A percentile compares a stretch with the other conserved stretches of the same genome.
These are phyloP conservation scores for Tetanocera ferruginea DNA, from an alignment of 2,888 invertebrate species.

Conservation along the genomic window DNA sequence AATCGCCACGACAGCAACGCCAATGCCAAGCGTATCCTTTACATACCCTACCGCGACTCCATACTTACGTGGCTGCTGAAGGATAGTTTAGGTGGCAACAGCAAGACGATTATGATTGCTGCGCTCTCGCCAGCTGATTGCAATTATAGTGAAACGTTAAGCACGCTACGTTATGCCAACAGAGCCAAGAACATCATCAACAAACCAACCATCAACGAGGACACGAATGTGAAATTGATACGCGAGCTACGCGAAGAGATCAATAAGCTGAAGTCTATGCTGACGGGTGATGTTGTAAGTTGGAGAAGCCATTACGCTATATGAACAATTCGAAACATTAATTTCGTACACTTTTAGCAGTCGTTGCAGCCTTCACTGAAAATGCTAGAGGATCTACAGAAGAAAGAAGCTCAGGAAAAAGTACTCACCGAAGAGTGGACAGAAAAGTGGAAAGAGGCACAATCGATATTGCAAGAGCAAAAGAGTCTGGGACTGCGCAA, in stretches of 20 bases:
- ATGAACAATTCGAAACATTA: not conserved
- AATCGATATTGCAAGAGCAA: constrained; percentile 89
- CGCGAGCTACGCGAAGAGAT: constrained; percentile 88
- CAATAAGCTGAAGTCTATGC: constrained; percentile 81
- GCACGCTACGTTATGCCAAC: constrained; percentile 89
- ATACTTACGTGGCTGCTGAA: constrained; percentile 90
- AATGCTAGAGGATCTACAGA: constrained; percentile 86
- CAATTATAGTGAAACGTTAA: constrained; percentile 89
- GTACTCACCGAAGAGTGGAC: constrained; percentile 93
- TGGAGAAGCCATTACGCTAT: not conserved
- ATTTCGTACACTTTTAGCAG: constrained; percentile 62
- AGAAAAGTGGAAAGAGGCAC: constrained; percentile 93
- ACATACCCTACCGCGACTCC: constrained; percentile 90
- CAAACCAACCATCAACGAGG: constrained; percentile 91
- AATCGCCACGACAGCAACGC: constrained; percentile 70
- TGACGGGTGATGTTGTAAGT: constrained; percentile 78
- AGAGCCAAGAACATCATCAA: constrained; percentile 92
- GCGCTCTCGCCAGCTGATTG: constrained; percentile 86
- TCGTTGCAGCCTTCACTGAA: constrained; percentile 75
- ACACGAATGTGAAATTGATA: constrained; percentile 89
- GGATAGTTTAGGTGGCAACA: constrained; percentile 90
- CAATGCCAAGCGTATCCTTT: constrained; percentile 72
- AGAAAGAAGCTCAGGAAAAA: constrained; percentile 92
- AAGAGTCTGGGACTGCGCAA: constrained; percentile 88
- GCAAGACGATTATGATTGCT: constrained; percentile 93